phyloP scores from a whole-genome alignment of 2,113 vertebrate species.

The Sprattus sprattus region DNA sequence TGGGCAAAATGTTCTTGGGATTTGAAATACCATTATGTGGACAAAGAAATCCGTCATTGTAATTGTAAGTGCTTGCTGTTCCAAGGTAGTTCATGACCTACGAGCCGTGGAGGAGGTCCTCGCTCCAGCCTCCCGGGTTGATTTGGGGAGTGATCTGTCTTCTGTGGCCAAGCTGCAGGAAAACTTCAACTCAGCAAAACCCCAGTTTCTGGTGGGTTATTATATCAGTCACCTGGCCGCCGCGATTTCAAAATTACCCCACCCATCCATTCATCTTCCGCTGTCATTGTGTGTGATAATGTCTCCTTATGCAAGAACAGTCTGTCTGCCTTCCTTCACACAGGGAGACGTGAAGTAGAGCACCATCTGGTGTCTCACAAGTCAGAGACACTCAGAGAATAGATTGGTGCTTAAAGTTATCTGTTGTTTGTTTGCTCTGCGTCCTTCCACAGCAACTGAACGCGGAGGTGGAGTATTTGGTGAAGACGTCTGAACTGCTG shows the following conservation, averaged over 20 bases:
- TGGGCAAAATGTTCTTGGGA: background rate
- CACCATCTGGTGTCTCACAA: background rate
- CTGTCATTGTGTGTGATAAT: background rate
- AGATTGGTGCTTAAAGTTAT: background rate
- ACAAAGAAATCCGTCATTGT: constrained; percentile 2
- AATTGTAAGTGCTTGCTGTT: constrained; percentile 27
- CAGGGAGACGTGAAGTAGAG: background rate
- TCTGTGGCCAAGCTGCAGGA: constrained; percentile 69
- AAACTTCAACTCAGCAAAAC: constrained; percentile 76
- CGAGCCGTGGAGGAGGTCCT: constrained; percentile 72
- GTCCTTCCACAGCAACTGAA: constrained; percentile 74
- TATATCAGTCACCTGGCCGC: background rate
- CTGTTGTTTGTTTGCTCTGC: background rate
- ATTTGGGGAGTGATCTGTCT: constrained; percentile 72
- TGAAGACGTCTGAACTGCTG: constrained; percentile 74
- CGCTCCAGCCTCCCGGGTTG: constrained; percentile 62
- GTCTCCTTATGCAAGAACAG: background rate
- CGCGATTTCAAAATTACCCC: background rate
- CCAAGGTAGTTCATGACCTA: constrained; percentile 70
- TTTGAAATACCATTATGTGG: background rate
- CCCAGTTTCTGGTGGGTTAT: constrained; percentile 76
- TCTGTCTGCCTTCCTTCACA: background rate
- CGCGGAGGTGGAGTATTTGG: constrained; percentile 75
- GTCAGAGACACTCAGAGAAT: background rate
- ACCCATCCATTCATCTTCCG: background rate